Evolutionary conservation across 2,113 vertebrate species (phyloP).

Genomic region (Neofelis nebulosa): DNA sequence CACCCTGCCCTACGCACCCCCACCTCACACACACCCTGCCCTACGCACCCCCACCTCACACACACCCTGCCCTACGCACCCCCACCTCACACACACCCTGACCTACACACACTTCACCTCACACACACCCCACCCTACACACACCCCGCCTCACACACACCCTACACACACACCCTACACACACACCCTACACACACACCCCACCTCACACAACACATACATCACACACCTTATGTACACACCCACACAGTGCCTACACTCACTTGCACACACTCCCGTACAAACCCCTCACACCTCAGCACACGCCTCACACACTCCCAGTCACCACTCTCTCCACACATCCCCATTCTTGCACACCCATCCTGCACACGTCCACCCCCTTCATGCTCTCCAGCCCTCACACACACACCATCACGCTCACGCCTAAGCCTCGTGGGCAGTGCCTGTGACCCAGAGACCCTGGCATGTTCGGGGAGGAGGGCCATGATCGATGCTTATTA

Average conservation of each 20-base stretch:
- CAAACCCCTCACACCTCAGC: neutral
- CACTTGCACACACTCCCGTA: neutral
- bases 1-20: too few relatives aligned
- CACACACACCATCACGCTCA: neutral
- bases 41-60: neutral
- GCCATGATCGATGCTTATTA: slow-evolving; percentile 87
- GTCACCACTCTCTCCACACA: neutral
- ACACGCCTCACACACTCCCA: neutral
- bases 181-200: neutral
- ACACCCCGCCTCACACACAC: neutral
- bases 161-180: neutral
- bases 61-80: neutral
- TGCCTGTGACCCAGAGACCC: slow-evolving; percentile 76
- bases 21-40: neutral
- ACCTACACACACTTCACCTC: too few relatives aligned
- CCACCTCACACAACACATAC: neutral
- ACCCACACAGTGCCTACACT: neutral
- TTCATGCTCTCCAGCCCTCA: neutral
- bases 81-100: neutral
- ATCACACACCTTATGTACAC: neutral
- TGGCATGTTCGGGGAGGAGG: slow-evolving; percentile 69
- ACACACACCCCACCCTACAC: neutral
- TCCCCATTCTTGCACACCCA: neutral
- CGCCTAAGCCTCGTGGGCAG: slow-evolving; percentile 54
- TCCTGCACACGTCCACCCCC: neutral